Conservation (phyloP, 2,797 vertebrate species). For the Spatula versicolor region DNA sequence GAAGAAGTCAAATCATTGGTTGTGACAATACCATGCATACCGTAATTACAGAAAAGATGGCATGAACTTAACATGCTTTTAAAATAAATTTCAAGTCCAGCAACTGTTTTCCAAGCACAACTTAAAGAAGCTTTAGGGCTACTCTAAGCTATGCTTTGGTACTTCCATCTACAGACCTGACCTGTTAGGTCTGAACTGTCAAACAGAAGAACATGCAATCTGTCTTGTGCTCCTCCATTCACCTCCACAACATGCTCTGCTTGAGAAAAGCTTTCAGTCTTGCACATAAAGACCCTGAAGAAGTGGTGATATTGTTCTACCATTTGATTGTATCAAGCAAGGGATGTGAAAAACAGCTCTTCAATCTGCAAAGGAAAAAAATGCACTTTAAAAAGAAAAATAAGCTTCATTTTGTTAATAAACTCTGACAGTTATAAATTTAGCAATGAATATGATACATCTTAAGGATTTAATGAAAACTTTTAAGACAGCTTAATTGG, state of each 20-base stretch:
- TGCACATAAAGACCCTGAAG: background rate
- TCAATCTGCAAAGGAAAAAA: slow-evolving; percentile 28
- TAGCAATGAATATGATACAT: background rate
- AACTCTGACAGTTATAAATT: background rate
- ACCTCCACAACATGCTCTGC: background rate
- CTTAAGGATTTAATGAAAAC: background rate
- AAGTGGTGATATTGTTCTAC: background rate
- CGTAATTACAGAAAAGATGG: slow-evolving; percentile 14
- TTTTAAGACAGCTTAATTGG: background rate
- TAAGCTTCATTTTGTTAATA: background rate
- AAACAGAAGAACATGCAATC: background rate
- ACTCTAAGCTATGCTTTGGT: slow-evolving; percentile 63
- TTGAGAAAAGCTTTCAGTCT: background rate
- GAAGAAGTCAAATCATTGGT: background rate
- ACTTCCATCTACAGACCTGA: slow-evolving; percentile 21
- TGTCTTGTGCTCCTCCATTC: background rate
- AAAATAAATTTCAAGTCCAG: background rate
- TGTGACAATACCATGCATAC: slow-evolving; percentile 16
- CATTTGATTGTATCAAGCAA: background rate
- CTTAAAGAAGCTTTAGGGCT: slow-evolving; percentile 71
- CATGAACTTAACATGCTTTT: slow-evolving; percentile 7
- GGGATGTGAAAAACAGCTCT: background rate
- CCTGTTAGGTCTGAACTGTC: background rate
- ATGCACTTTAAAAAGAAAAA: background rate
- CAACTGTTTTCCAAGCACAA: slow-evolving; percentile 48